These are phyloP conservation scores for Ecliptopera silaceata DNA, from an alignment of 2,888 invertebrate genomes.

Conservation along the genomic window DNA sequence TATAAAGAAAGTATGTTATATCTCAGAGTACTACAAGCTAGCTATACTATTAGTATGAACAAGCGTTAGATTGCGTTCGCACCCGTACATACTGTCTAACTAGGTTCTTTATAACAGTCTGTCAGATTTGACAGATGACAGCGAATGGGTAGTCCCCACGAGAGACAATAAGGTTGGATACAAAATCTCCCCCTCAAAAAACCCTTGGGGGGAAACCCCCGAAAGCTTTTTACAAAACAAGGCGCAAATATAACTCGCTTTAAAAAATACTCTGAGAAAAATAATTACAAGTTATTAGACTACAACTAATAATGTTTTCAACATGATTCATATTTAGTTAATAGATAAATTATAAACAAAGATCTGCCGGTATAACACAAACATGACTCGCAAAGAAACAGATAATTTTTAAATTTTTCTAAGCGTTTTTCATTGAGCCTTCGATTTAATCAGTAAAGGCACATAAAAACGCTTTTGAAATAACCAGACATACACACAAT, in stretches of 20 bases:
- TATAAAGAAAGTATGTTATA: constrained; percentile 46
- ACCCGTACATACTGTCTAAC: not conserved
- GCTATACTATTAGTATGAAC: constrained; percentile 7
- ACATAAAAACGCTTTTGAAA: constrained; percentile 70
- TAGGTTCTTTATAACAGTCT: no score
- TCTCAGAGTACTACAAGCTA: constrained; percentile 29
- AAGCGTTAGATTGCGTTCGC: not conserved
- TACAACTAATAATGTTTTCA: constrained; percentile 32
- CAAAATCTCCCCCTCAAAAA: no score
- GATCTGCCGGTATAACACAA: constrained; percentile 76
- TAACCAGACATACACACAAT: constrained; percentile 64
- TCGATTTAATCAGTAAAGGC: constrained; percentile 61
- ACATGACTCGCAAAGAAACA: constrained; percentile 59
- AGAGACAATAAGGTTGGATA: no score
- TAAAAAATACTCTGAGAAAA: constrained; percentile 2
- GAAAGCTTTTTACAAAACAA: not conserved
- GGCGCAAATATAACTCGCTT: no score
- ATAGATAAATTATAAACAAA: constrained; percentile 74
- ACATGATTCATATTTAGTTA: constrained; percentile 48
- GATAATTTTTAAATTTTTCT: constrained; percentile 41
- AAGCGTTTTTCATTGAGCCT: constrained; percentile 77
- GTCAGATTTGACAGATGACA: no score
- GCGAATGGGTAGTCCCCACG: no score
- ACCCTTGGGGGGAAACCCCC: no score
- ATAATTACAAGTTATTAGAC: constrained; percentile 33